Evolutionary conservation across 92 coral and sea anemone genomes (phyloP), one percentile per base, ranked within the genome.

Genomic region (Phenganax marumi): DNA sequence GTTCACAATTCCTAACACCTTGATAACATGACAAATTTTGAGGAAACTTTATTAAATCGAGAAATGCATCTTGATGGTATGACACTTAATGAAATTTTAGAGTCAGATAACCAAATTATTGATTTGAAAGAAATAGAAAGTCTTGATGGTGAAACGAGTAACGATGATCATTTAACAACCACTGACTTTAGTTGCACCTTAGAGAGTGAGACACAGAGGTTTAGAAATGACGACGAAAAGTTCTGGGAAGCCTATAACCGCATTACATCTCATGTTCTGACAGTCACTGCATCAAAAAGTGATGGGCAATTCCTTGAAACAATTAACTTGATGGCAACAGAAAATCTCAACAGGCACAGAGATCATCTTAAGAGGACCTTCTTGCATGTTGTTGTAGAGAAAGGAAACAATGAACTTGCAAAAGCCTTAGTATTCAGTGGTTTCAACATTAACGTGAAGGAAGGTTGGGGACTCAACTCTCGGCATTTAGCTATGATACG

Each of bases 341-440:
- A 53, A 21, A 72, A 46, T 12, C 18, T 61, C 3, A 77, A 80
- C 8, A 65, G 0, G 25, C 85, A 60, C 12, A 75, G 53, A 53
- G 89, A 86, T 52, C 89, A 86, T 53, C 70, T 86, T 7, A 73
- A 47, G 51, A 72, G 89, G 25, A 49, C 82, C 23, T 68, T 86
- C 0, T 62, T 86, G 13, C 89, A 86, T 60, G 81, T 86, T 52
- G 89, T 82, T 10, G 84, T 86, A 1, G 89, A 86, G 17, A 76
- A 80, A 70, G 82, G 82, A 16, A 69, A 80, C 22, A 83, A 80
- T 12, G 65, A 16, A 48, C 70, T 86, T 71, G 85, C 89, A 17
- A 86, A 86, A 73, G 75, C 81, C 73, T 80, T 86, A 53, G 60
- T 73, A 22, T 77, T 22, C 66, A 86, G 82, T 83, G 89, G 89